phyloP scores from a whole-genome alignment of 2,888 invertebrate species.

The Ectobius pallidus region DNA sequence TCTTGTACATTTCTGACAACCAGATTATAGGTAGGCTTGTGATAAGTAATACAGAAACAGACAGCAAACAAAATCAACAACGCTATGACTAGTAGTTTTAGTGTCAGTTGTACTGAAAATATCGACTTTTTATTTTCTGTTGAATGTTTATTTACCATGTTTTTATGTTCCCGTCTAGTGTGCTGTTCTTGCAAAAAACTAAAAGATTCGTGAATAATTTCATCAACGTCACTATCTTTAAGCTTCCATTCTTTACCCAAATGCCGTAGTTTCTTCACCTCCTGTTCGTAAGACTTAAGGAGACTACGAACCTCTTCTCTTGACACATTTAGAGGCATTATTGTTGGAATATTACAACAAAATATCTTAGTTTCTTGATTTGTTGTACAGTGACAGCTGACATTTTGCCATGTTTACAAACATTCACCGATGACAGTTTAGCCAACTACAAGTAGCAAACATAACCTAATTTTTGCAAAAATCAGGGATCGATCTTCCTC shows the following conservation, averaged over 20 bases:
- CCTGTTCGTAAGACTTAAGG: constrained; percentile 57
- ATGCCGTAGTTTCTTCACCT: constrained; percentile 63
- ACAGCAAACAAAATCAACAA: constrained; percentile 51
- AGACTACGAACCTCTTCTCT: constrained; percentile 28
- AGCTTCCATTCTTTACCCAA: constrained; percentile 65
- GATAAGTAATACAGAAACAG: constrained; percentile 59
- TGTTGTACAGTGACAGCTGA: neutral
- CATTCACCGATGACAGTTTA: neutral
- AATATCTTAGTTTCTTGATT: neutral
- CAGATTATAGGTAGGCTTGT: constrained; percentile 68
- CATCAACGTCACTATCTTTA: constrained; percentile 66
- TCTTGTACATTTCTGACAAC: constrained; percentile 76
- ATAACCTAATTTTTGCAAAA: too few relatives aligned
- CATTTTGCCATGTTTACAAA: constrained; percentile 19
- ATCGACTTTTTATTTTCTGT: constrained; percentile 44
- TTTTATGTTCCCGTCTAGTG: too few relatives aligned
- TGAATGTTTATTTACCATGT: too few relatives aligned
- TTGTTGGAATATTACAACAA: too few relatives aligned
- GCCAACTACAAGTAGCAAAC: neutral
- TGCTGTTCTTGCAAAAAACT: constrained; percentile 49
- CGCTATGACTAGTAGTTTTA: constrained; percentile 41
- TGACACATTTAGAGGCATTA: constrained; percentile 31
- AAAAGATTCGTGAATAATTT: constrained; percentile 65
- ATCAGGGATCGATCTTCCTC: too few relatives aligned
- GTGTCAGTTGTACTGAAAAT: neutral